phyloP scores from a whole-genome alignment of 2,113 vertebrate genomes.

The Haemorhous mexicanus region DNA sequence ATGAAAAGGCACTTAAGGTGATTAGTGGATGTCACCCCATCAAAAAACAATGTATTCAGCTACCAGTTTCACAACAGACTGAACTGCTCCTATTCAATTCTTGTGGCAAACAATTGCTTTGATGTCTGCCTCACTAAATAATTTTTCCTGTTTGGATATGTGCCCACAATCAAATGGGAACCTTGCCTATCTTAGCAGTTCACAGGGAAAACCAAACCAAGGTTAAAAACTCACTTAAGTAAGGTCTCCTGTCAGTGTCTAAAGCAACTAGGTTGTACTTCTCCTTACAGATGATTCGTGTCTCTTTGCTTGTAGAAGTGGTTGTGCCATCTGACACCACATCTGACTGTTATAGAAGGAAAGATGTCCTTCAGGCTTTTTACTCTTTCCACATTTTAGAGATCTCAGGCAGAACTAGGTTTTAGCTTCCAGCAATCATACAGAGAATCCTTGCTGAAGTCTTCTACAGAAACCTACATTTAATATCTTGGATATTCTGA shows the following conservation, averaged over 20 bases:
- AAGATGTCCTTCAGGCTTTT: background rate
- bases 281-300: background rate
- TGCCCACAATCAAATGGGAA: background rate
- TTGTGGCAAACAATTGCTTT: background rate
- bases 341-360: rapidly evolving
- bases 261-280: background rate
- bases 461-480: background rate
- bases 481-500: background rate
- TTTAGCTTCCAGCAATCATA: background rate
- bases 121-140: background rate
- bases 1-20: background rate
- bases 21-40: background rate
- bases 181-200: background rate
- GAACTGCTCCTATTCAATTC: background rate
- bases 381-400: background rate
- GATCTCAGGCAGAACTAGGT: background rate
- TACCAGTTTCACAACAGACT: background rate
- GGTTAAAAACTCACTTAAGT: background rate
- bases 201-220: background rate
- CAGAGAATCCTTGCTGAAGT: background rate
- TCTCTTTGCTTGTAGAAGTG: background rate
- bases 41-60: background rate
- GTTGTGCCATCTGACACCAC: background rate
- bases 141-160: background rate
- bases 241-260: background rate